Conservation (phyloP, 2,888 invertebrate species). For the Eupithecia subfuscata region DNA sequence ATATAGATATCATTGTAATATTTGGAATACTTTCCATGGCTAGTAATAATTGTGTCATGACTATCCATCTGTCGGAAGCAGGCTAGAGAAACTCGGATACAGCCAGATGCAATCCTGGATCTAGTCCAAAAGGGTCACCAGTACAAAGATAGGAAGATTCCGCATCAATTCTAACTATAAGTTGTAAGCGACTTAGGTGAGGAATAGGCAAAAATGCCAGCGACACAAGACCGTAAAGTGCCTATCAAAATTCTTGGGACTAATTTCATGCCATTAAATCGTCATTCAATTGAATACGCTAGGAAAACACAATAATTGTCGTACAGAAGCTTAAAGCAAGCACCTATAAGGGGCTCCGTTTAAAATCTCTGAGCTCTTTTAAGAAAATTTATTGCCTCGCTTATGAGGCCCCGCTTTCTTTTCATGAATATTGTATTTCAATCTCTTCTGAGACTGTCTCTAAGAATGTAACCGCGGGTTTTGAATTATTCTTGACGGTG, state of each 20-base stretch:
- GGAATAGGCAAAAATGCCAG: neutral
- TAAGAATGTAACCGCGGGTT: conserved; percentile 15
- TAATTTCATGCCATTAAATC: conserved; percentile 1
- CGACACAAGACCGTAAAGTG: conserved; percentile 7
- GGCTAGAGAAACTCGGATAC: conserved; percentile 9
- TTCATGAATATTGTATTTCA: conserved; percentile 49
- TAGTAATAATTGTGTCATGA: conserved; percentile 7
- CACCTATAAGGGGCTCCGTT: conserved; percentile 37
- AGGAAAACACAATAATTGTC: conserved; percentile 29
- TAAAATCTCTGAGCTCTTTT: conserved; percentile 46
- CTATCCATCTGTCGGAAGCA: conserved; percentile 5
- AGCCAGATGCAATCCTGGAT: conserved; percentile 17
- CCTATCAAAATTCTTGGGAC: neutral
- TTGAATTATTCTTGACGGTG: conserved; percentile 14
- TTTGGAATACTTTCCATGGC: neutral
- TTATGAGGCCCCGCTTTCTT: conserved; percentile 46
- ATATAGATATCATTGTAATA: neutral
- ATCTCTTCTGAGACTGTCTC: conserved; percentile 39
- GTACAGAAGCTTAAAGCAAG: conserved; percentile 31
- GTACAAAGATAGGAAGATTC: conserved; percentile 9
- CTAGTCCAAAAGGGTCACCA: conserved; percentile 17
- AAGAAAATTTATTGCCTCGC: conserved; percentile 45
- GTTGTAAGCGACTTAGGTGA: neutral
- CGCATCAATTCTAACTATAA: neutral
- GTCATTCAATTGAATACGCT: conserved; percentile 10